Base-by-base conservation (phyloP, 2,888 invertebrate genomes). In the Diplolepis rosae region DNA sequence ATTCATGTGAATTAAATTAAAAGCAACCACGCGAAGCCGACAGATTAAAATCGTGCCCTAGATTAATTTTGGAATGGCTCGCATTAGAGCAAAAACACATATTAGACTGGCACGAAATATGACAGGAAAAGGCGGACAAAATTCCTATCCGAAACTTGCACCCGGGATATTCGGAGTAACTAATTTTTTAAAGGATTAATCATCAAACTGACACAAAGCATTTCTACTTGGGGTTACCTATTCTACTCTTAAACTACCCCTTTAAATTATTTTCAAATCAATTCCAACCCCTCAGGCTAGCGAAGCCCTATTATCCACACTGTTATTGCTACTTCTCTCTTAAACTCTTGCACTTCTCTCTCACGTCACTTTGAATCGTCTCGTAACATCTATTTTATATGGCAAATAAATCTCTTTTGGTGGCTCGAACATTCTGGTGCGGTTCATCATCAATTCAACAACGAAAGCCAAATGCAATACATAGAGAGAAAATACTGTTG, bases 241-340 rank as follows among this genome's bases (percentile, higher is more conserved):
- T 45, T 45, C 45, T 2, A n/a, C 15, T 1, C 15, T 45, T n/a
- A 11, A 0, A 5, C 15, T 42, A n/a, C 15, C 15, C 15, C 61
- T 68, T 75, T 76, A 74, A 78, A 78, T 80, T 81, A 80, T 78
- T 79, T 81, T 79, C 74, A 69, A 77, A 81, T 79, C 79, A 73
- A 74, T 79, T 73, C 70, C 54, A 70, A 66, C 52, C 39, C 65
- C 61, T 52, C 71, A 56, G 28, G 42, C 65, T 65, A 65, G 35
- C 72, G 67, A 66, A 77, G 69, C 66, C 71, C 75, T 74, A 77
- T 81, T 81, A 79, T 81, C 69, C 67, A 65, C 71, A 67, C 74
- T 77, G 73, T 77, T 81, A 74, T 70, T 65, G 69, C 65, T 18
- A 32, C 32, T 54, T 69, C 39, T 69, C 28, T 42, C 45, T 13